These are phyloP conservation scores for Cataglyphis rosenhaueri DNA, from an alignment of 2,888 invertebrate species.

Conservation along the genomic window DNA sequence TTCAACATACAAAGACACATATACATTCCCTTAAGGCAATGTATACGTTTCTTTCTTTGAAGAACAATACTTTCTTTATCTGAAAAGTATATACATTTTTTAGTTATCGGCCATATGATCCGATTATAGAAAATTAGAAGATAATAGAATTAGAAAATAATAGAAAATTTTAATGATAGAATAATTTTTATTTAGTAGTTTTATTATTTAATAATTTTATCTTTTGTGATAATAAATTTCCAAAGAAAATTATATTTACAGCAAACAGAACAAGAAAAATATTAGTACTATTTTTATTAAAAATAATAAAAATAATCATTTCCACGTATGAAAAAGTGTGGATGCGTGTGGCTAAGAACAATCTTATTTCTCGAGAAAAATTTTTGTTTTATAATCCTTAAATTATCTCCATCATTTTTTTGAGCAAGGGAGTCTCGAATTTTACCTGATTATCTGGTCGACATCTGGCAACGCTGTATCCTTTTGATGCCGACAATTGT, in stretches of 20 bases:
- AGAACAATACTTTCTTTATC: not conserved
- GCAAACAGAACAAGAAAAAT: not conserved
- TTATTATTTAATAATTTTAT: not conserved
- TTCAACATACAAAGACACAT: too few relatives aligned
- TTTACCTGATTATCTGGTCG: not conserved
- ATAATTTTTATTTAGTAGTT: not conserved
- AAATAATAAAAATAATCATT: not conserved
- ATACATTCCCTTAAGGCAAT: not conserved
- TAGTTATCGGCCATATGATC: not conserved
- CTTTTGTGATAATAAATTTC: not conserved
- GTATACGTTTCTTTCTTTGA: not conserved
- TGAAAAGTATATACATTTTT: not conserved
- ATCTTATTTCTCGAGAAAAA: not conserved
- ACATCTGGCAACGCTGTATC: not conserved
- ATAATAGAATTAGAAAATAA: not conserved
- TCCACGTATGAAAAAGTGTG: not conserved
- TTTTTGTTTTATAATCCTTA: not conserved
- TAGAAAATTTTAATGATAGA: not conserved
- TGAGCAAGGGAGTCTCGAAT: not conserved
- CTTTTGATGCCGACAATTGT: not conserved
- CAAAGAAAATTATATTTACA: not conserved
- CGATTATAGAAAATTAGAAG: too few relatives aligned
- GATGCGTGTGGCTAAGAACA: not conserved
- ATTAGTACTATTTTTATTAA: not conserved
- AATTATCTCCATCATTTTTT: not conserved